Evolutionary conservation across 2,888 invertebrate genomes (phyloP), one percentile per base, ranked within the genome.

Genomic region (Cynaeus angustus): DNA sequence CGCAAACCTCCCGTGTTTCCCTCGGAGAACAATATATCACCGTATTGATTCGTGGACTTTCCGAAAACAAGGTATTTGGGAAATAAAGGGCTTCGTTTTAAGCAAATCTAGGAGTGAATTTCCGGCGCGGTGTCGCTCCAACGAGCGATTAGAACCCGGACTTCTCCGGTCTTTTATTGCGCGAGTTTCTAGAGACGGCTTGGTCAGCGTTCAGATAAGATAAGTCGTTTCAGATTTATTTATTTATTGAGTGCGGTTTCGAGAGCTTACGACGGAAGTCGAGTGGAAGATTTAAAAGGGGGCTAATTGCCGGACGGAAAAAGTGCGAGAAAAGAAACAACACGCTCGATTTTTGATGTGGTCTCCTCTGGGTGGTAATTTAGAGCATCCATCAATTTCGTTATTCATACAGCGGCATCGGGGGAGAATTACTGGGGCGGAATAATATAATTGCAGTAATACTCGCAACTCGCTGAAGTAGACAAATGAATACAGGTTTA

Each of bases 401-500:
- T 66, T 58, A 68, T 56, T 50, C 64, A 65, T 48, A 45, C 48
- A 28, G 43, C 45, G 41, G 28, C 45, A 13, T 3, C 43, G 38
- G 26, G 50, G 52, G 52, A 26, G 61, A 70, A 66, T 66, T 56
- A 66, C 50, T 66, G 62, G 62, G 50, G 66, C 33, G 65, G 62
- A 70, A 66, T 66, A 66, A 70, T 70, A 70, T 66, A 70, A 70
- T 70, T 70, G 66, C 62, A 59, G 70, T 62, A 70, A 70, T 70
- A 56, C 53, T 61, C 59, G 59, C 66, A 37, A 59, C 53, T 46
- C 70, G 61, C 62, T 70, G 62, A 66, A 70, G 56, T 66, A 68
- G 71, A 71, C 58, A 71, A 71, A 71, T 71, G 71, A 68, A 71
- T 71, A 71, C 64, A 68, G 68, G 61, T 68, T 71, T 69, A 56